Percentiles rank a stretch among this genome's conserved stretches.
Conservation (phyloP, 2,888 invertebrate species). For the Geotrupes spiniger region DNA sequence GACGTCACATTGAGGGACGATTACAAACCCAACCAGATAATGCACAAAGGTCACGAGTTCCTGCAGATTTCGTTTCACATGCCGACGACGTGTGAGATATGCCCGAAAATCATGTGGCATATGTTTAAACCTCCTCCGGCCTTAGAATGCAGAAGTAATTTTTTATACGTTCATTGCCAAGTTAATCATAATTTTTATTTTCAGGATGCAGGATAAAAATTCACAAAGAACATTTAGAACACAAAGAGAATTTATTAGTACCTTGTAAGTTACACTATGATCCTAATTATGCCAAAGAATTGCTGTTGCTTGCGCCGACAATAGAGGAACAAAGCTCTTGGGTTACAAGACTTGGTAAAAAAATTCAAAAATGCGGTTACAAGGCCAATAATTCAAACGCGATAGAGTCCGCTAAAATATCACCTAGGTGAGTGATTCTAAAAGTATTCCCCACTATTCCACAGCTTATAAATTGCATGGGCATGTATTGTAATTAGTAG, state of each 20-base stretch:
- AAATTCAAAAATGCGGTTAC: conserved; percentile 91
- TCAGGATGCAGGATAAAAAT: conserved; percentile 94
- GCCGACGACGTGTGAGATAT: conserved; percentile 97
- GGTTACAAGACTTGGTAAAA: conserved; percentile 87
- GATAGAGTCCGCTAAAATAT: conserved; percentile 66
- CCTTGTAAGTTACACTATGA: conserved; percentile 97
- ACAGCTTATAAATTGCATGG: conserved; percentile 17
- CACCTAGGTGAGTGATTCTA: conserved; percentile 64
- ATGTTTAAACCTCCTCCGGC: conserved; percentile 98
- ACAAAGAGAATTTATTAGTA: conserved; percentile 76
- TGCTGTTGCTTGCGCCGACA: conserved; percentile 82
- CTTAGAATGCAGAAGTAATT: conserved; percentile 81
- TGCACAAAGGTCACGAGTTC: conserved; percentile 93
- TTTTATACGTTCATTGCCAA: neutral
- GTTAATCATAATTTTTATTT: neutral
- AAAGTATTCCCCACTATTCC: neutral
- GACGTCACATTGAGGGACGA: conserved; percentile 55
- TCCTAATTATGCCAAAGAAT: conserved; percentile 89
- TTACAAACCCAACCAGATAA: conserved; percentile 62
- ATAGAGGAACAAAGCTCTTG: conserved; percentile 88
- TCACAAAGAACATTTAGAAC: conserved; percentile 93
- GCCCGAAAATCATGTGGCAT: conserved; percentile 95
- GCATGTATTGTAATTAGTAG: conserved; percentile 11
- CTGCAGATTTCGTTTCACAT: conserved; percentile 95
- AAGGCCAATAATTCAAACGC: conserved; percentile 72